phyloP scores from a whole-genome alignment of 2,797 vertebrate genomes.

The Chiroxiphia lanceolata region DNA sequence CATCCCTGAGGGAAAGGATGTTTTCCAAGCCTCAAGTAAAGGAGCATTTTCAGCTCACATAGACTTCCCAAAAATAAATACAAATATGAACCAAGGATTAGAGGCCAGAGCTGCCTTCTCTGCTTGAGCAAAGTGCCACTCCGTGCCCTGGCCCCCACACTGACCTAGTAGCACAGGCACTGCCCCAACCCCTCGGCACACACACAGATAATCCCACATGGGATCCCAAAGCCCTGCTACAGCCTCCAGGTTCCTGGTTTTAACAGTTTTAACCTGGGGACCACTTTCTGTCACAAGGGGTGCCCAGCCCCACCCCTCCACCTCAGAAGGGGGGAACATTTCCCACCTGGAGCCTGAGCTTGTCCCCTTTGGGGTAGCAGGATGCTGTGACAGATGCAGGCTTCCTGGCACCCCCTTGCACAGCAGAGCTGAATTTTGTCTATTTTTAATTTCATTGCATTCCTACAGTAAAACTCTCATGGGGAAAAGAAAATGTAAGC shows the following conservation, averaged over 20 bases:
- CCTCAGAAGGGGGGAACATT: not conserved
- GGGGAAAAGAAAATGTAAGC: not conserved
- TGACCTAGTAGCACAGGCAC: accelerated
- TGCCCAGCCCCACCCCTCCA: accelerated
- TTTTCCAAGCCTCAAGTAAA: conserved; percentile 23
- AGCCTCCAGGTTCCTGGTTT: not conserved
- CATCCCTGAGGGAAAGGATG: conserved; percentile 8
- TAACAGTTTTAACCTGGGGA: not conserved
- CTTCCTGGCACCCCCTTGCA: not conserved
- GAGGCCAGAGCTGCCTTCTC: not conserved
- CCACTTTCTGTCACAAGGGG: accelerated
- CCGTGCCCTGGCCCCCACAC: not conserved
- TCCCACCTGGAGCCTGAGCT: not conserved
- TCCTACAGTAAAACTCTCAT: not conserved
- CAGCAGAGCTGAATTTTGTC: not conserved
- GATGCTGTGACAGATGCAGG: not conserved
- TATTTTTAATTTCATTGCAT: conserved; percentile 26
- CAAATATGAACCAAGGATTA: not conserved
- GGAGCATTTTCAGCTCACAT: not conserved
- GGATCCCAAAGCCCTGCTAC: not conserved
- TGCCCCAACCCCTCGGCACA: accelerated
- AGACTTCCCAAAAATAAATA: conserved; percentile 43
- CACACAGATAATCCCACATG: not conserved
- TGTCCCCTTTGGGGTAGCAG: not conserved
- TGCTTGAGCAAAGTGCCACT: not conserved